phyloP scores from a whole-genome alignment of 2,888 invertebrate species.

The Sipha maydis region DNA sequence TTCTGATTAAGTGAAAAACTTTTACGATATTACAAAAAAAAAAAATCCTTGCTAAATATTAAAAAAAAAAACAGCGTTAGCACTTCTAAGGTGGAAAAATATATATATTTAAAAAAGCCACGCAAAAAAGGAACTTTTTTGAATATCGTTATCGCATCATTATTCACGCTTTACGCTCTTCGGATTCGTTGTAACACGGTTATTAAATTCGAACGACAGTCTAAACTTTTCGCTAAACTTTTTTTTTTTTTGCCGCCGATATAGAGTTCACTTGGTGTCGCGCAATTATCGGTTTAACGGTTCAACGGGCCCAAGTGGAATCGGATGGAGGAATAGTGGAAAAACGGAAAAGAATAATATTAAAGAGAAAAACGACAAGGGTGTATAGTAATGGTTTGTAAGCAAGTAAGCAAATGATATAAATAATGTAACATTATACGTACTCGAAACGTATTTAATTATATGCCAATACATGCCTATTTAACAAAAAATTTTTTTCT shows the following conservation, averaged over 20 bases:
- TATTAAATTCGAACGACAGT: conserved; percentile 61
- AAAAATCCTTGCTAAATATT: conserved; percentile 41
- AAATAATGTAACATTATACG: neutral
- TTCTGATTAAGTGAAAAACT: conserved; percentile 59
- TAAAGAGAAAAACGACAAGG: conserved; percentile 23
- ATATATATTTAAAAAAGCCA: conserved; percentile 52
- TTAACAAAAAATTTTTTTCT: too few species aligned
- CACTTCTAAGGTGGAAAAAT: conserved; percentile 57
- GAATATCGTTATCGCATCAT: conserved; percentile 61
- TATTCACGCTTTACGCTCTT: conserved; percentile 60
- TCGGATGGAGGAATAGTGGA: conserved; percentile 11
- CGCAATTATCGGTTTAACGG: conserved; percentile 62
- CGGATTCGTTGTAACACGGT: conserved; percentile 61
- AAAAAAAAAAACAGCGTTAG: conserved; percentile 55
- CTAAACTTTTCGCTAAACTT: conserved; percentile 57
- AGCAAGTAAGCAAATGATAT: conserved; percentile 32
- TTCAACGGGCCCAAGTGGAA: conserved; percentile 43
- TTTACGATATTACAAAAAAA: conserved; percentile 48
- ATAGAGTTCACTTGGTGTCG: conserved; percentile 56
- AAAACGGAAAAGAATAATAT: conserved; percentile 32
- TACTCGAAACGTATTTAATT: neutral
- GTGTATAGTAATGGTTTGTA: conserved; percentile 11
- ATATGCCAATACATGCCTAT: too few species aligned
- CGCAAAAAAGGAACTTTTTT: conserved; percentile 43
- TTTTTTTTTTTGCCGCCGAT: conserved; percentile 34